Evolutionary conservation across 35 echinoderm and acorn worm genomes (phyloP), one percentile per base, ranked within the genome.

Genomic region (Nesometra sesokonis): DNA sequence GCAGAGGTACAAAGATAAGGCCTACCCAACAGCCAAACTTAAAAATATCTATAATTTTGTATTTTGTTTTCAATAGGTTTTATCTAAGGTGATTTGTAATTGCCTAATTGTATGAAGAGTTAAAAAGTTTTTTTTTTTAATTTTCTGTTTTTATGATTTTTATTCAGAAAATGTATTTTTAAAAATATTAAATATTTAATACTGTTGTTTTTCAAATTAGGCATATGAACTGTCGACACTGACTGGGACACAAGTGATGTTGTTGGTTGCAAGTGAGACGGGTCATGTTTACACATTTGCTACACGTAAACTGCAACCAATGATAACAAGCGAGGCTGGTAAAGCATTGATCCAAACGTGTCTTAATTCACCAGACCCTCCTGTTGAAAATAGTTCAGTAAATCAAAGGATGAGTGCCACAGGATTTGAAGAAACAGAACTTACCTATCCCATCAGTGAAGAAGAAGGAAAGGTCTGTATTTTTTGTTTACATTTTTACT

Each of bases 211-310:
- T n/a, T n/a, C n/a, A n/a, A n/a, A n/a, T n/a, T 67, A 99, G 96
- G 96, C 96, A 13, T 99, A 99, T 86, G 96, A 99, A 90, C 46
- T 99, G 30, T 99, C 96, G 46, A 99, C 96, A 32, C 85, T 99
- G 81, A 99, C 96, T 80, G 96, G 96, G 31, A 99, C 96, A 11
- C 96, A 99, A 38, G 96, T 99, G 11, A 99, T 99, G 96, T 82
- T 99, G 77, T 77, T 99, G 27, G 96, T 99, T 32, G 96, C 96
- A 80, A 99, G 96, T 80, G 96, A 99, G 52, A 99, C 96, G 9
- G 96, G 96, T 21, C 96, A 99, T 80, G 96, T 99, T 1, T 99
- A 99, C 85, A 99, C 96, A 1, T 99, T 99, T 90, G 96, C 96
- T 29, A 99, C 96, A 29, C 84, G 96, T 17, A 99, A 99, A 81